Conservation (phyloP, 2,888 invertebrate species). For the Volucella inanis region DNA sequence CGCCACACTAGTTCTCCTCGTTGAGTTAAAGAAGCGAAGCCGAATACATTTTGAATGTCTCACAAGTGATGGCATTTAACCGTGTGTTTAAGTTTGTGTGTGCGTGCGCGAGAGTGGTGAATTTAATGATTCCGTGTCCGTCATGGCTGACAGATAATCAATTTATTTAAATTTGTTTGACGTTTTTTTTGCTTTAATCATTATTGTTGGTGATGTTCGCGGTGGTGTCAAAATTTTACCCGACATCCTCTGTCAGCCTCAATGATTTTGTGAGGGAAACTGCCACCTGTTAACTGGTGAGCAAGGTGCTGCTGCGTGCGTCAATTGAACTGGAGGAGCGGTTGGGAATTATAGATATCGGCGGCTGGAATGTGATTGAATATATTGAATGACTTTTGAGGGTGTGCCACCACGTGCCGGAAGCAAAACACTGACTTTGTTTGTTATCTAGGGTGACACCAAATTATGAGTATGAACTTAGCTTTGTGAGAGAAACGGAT, state of each 20-base stretch:
- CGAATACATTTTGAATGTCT: slow-evolving; percentile 16
- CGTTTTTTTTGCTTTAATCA: slow-evolving; percentile 37
- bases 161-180: slow-evolving; percentile 73
- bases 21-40: slow-evolving; percentile 31
- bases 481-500: too few species aligned
- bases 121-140: slow-evolving; percentile 64
- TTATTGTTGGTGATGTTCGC: slow-evolving; percentile 36
- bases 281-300: slow-evolving; percentile 56
- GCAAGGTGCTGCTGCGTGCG: background rate
- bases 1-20: background rate
- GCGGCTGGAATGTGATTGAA: too few species aligned
- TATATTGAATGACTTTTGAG: too few species aligned
- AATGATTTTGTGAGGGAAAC: slow-evolving; percentile 56
- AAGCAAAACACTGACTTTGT: too few species aligned
- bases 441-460: too few species aligned
- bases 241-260: slow-evolving; percentile 57
- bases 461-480: too few species aligned
- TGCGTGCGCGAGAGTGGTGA: slow-evolving; percentile 10
- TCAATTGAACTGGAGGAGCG: slow-evolving; percentile 15
- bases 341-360: too few species aligned
- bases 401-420: too few species aligned
- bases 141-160: slow-evolving; percentile 73
- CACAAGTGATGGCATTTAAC: slow-evolving; percentile 44
- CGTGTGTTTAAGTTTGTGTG: slow-evolving; percentile 9
- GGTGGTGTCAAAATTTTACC: slow-evolving; percentile 44